phyloP scores from a whole-genome alignment of 2,888 invertebrate genomes.

The Lasioglossum figueresi region DNA sequence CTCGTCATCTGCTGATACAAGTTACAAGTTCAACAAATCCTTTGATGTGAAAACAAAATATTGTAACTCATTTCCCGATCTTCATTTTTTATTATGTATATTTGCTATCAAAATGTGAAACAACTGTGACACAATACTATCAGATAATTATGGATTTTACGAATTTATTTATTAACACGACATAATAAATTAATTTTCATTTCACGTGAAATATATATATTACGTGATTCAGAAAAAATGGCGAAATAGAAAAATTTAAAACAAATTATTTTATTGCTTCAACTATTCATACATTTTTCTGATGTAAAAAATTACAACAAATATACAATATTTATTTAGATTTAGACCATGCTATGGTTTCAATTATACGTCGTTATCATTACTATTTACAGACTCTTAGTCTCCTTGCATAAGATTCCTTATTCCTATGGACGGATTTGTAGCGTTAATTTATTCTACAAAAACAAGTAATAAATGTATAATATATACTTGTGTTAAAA shows the following conservation, averaged over 20 bases:
- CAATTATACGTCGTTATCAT: conserved; percentile 45
- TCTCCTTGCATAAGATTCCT: conserved; percentile 50
- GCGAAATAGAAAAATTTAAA: conserved; percentile 16
- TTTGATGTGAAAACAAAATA: too few species aligned
- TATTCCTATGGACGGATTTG: conserved; percentile 74
- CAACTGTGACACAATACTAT: too few species aligned
- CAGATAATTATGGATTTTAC: too few species aligned
- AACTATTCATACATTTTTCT: conserved; percentile 45
- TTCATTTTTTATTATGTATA: too few species aligned
- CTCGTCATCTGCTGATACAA: too few species aligned
- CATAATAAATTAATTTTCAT: too few species aligned
- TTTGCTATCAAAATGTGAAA: too few species aligned
- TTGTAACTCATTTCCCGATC: too few species aligned
- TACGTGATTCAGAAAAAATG: not conserved
- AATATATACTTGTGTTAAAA: conserved; percentile 25
- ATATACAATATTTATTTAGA: conserved; percentile 51
- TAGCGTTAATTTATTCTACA: conserved; percentile 39
- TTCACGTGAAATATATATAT: not conserved
- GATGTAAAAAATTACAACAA: conserved; percentile 47
- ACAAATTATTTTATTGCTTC: conserved; percentile 54
- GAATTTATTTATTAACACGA: too few species aligned
- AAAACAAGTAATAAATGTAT: conserved; percentile 42
- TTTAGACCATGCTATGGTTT: conserved; percentile 47
- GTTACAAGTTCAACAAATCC: too few species aligned
- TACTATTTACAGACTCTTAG: conserved; percentile 72